These are phyloP conservation scores for Liolophura sinensis DNA, from an alignment of 1,140 invertebrate genomes.

Conservation along the genomic window DNA sequence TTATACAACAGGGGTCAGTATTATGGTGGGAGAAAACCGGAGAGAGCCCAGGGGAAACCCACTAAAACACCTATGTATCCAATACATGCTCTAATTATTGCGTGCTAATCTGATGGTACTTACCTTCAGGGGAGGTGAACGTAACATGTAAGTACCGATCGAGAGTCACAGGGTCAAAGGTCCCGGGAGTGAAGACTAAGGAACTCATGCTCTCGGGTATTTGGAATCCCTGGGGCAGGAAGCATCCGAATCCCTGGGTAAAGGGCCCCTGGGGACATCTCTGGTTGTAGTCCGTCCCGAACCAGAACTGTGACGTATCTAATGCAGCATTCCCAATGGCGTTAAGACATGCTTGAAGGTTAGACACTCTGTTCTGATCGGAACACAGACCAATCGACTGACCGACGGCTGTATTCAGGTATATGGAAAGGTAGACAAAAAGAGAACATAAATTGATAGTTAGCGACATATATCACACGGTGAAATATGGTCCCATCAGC, in stretches of 20 bases:
- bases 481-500: neutral
- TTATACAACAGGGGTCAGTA: too few relatives aligned
- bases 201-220: conserved; percentile 14
- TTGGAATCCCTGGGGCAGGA: conserved; percentile 10
- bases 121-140: conserved; percentile 16
- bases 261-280: conserved; percentile 2
- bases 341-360: conserved; percentile 13
- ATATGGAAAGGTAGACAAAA: too few relatives aligned
- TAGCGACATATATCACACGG: too few relatives aligned
- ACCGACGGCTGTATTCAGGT: too few relatives aligned
- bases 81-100: too few relatives aligned
- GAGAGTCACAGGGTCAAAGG: conserved; percentile 1
- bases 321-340: conserved; percentile 3
- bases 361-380: neutral
- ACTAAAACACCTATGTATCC: too few relatives aligned
- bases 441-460: too few relatives aligned
- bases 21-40: too few relatives aligned
- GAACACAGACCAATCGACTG: conserved; percentile 1
- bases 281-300: conserved; percentile 17
- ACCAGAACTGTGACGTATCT: conserved; percentile 24
- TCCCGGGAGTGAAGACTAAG: conserved; percentile 5
- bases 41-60: too few relatives aligned
- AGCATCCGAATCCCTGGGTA: conserved; percentile 10
- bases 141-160: conserved; percentile 25
- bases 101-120: neutral